Base-by-base conservation (phyloP, 2,113 vertebrate genomes). In the Gallinago media region DNA sequence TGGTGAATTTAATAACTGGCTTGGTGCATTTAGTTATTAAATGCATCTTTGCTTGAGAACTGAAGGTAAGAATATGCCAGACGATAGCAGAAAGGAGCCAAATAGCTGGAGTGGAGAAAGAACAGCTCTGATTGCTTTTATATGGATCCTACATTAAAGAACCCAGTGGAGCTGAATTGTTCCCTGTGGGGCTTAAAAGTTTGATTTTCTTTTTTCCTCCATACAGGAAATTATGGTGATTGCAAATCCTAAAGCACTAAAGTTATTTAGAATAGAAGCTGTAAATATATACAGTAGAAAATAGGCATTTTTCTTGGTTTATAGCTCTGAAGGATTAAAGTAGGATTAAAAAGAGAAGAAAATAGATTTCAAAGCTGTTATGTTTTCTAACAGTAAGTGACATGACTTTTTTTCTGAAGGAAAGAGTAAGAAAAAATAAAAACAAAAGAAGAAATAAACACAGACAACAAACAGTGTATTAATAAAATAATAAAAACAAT, bases 301-400 rank as follows among this genome's bases (percentile, higher is more conserved):
- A 94, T 26, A 92, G 40, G 31, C 50, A 80, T 97, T 96, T 97
- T 92, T 70, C 68, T 74, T 92, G 72, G 63, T 96, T 97, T 97
- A 73, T 70, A 89, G n/a, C 74, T 94, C 46, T 15, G 71, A 97
- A 96, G 95, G 95, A 96, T 97, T 97, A 97, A 86, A 86, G 91
- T 38, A 63, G 89, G 97, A 97, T 97, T 96, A 97, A 96, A 93
- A 88, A 73, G 63, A 91, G 80, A 95, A 88, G 89, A 93, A 97
- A 97, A 96, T 95, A 96, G 93, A 96, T 97, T 96, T 91, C 55
- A 96, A 91, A 96, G 83, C 59, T 89, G 65, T 92, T 93, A 91
- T 59, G 31, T 94, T 94, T 96, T 92, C 73, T 95, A 73, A 72
- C 73, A 86, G 49, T 54, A 83, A 65, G 34, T 77, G 86, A 81